Conservation (phyloP, 2,113 vertebrate species). For the Sclerurus mexicanus region DNA sequence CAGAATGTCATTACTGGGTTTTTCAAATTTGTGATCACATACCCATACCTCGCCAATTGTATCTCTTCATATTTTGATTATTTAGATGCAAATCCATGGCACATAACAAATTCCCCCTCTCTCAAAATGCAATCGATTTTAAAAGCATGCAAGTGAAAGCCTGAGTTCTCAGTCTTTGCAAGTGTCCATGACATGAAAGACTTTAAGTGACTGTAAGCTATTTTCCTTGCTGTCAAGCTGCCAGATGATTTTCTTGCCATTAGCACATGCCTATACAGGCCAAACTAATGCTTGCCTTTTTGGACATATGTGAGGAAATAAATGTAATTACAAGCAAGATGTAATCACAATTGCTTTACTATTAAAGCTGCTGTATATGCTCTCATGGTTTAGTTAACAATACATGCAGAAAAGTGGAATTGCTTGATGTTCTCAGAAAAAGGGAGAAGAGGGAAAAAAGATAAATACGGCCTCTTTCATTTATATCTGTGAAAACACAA, state of each 20-base stretch:
- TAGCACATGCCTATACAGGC: slow-evolving; percentile 49
- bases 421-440: slow-evolving; percentile 36
- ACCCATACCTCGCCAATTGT: neutral
- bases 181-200: slow-evolving; percentile 64
- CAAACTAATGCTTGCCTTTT: slow-evolving; percentile 64
- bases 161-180: slow-evolving; percentile 36
- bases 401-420: slow-evolving; percentile 37
- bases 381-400: slow-evolving; percentile 64
- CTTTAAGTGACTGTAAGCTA: slow-evolving; percentile 64
- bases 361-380: slow-evolving; percentile 57
- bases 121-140: slow-evolving; percentile 67
- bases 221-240: slow-evolving; percentile 65
- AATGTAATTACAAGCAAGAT: slow-evolving; percentile 76
- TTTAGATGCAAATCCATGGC: slow-evolving; percentile 70
- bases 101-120: slow-evolving; percentile 40
- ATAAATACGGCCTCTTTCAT: slow-evolving; percentile 65
- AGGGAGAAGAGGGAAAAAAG: neutral
- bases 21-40: neutral
- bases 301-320: slow-evolving; percentile 73
- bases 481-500: slow-evolving; percentile 75
- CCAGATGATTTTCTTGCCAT: slow-evolving; percentile 54
- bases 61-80: slow-evolving; percentile 52
- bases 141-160: slow-evolving; percentile 56
- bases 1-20: neutral
- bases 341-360: slow-evolving; percentile 70